Evolutionary conservation across 2,888 invertebrate species (phyloP), one percentile per base, ranked within the genome.

Genomic region (Linnaemya vulpina): DNA sequence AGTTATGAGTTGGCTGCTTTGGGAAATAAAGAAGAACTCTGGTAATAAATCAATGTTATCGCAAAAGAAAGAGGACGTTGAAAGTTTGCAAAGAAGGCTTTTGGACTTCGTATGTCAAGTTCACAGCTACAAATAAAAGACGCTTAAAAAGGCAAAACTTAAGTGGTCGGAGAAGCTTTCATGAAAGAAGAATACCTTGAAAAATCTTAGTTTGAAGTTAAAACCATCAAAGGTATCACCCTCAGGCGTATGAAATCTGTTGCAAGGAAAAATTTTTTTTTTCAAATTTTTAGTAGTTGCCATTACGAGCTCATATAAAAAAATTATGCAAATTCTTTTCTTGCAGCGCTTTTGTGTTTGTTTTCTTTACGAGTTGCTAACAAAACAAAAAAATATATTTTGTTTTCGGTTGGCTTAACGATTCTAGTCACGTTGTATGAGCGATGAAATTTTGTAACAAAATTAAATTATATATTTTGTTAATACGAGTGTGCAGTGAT

Each of bases 371-470:
- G 25, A 70, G 43, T 75, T 75, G 35, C 43, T 3, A 62, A 46
- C 10, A 65, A 58, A 63, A 62, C 11, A n/a, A 35, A 35, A 43
- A 7, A 30, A 4, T 4, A n/a, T 11, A 13, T 53, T 71, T 20
- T 40, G 9, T 65, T 46, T 43, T 11, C 43, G 11, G 67, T 10
- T 35, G 30, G 17, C 63, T 30, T 75, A 60, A 30, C 13, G n/a
- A 84, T 81, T 81, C 77, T 51, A 40, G 81, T 81, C 84, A 84
- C 84, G 84, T 84, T 78, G 77, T 74, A 68, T 78, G 73, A 74
- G 68, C 51, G 74, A 22, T 70, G 77, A 74, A 75, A 74, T 78
- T 58, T 74, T 51, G 43, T 71, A 58, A 71, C 51, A 74, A 58
- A 76, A 76, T 70, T 71, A 58, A 75, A 76, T 76, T 71, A 46